Conservation (phyloP, 2,113 vertebrate species). For the Anhinga rufa region DNA sequence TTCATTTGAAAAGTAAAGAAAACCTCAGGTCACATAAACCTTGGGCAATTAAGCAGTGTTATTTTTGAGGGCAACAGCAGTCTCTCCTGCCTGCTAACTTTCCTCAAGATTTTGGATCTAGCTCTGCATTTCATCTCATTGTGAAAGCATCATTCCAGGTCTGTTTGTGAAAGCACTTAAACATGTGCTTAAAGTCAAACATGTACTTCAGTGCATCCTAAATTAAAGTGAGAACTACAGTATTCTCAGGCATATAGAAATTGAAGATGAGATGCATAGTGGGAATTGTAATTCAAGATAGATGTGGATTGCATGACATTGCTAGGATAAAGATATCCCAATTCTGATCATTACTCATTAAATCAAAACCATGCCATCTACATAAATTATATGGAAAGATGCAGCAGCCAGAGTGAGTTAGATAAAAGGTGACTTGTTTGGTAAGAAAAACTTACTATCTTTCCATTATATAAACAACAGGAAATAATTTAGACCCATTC, state of each 20-base stretch:
- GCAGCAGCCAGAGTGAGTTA: not conserved
- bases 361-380: not conserved
- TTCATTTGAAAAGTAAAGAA: not conserved
- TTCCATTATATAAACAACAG: not conserved
- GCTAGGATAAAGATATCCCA: not conserved
- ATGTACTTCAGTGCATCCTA: not conserved
- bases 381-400: not conserved
- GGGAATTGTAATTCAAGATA: not conserved
- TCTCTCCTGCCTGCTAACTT: not conserved
- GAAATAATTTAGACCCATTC: not conserved
- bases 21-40: not conserved
- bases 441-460: not conserved
- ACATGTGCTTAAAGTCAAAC: not conserved
- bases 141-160: not conserved
- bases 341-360: not conserved
- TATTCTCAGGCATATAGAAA: not conserved
- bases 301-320: not conserved
- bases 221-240: not conserved
- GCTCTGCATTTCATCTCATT: not conserved
- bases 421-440: not conserved
- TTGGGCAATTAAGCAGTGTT: not conserved
- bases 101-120: not conserved
- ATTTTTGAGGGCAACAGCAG: not conserved
- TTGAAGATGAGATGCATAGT: not conserved
- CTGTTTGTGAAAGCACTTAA: not conserved